These are phyloP conservation scores for Germaria angustata DNA, from an alignment of 2,888 invertebrate genomes.

Conservation along the genomic window DNA sequence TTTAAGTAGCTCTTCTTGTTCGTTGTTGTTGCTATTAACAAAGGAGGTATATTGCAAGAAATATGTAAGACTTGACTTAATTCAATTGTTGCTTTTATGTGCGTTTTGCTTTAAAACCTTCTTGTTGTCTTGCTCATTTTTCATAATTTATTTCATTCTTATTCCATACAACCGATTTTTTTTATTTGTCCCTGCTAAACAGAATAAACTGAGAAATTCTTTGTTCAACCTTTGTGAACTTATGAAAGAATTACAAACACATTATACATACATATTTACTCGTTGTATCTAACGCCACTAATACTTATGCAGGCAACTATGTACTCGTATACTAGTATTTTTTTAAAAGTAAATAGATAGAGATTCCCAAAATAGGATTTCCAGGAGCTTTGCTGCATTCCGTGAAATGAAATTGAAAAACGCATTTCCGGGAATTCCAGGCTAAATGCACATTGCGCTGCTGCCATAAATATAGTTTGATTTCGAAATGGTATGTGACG, in stretches of 20 bases:
- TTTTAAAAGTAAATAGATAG: neutral
- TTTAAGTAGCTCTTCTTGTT: too few relatives aligned
- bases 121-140: neutral
- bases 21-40: too few relatives aligned
- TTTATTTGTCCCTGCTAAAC: neutral
- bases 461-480: too few relatives aligned
- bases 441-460: too few relatives aligned
- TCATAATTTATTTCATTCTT: neutral
- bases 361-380: neutral
- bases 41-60: neutral
- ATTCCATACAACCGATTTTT: neutral
- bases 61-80: neutral
- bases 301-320: neutral
- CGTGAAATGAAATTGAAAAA: too few relatives aligned
- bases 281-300: neutral
- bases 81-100: conserved; percentile 20
- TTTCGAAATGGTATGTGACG: neutral
- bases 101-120: neutral
- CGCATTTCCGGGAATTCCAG: too few relatives aligned
- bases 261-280: neutral
- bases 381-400: too few relatives aligned
- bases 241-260: conserved; percentile 8
- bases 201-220: conserved; percentile 29
- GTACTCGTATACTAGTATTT: too few relatives aligned
- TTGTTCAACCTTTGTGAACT: conserved; percentile 42